Base-by-base conservation (phyloP, 2,797 vertebrate genomes). In the Poecilia wingei region DNA sequence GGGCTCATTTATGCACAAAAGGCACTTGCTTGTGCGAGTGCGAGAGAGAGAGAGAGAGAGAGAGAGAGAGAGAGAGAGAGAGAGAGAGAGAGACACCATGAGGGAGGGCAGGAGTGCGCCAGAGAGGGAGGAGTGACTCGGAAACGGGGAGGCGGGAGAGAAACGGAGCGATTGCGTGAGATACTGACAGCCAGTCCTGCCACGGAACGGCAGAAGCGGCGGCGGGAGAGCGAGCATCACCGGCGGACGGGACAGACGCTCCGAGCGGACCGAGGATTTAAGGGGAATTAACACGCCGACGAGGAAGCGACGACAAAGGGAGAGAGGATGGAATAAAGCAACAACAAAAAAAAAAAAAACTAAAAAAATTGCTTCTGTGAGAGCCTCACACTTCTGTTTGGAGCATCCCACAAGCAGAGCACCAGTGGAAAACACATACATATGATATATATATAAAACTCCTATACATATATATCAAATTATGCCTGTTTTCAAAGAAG, bases 381-480 rank as follows among this genome's bases (percentile, higher is more conserved):
- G 88, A 74, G 92, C 87, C 81, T 91, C 75, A 84, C 83, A 87
- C 90, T 88, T 91, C 87, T 91, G 90, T 93, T 87, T 92, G 94
- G 93, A 94, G 91, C 93, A 90, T 88, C 89, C 86, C 94, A 94
- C 91, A 94, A 91, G 89, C 94, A 95, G 94, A 94, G 85, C 91
- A 94, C 92, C 93, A 95, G 95, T 95, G 95, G 95, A 96, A 96
- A 96, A 96, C 95, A 95, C 96, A 96, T 96, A 96, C 94, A 96
- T 96, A 94, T 96, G 94, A 96, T 95, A 96, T 95, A 96, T 95
- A 95, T 96, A 93, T 96, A 96, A 95, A 94, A 93, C 80, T 91
- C 92, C 91, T 96, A 94, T 95, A 96, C 94, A 96, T 96, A 96
- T 95, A 95, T 96, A 96, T 96, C 96, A 96, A 94, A 96, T 96